Evolutionary conservation across 2,113 vertebrate species (phyloP).

Genomic region (Eublepharis macularius): DNA sequence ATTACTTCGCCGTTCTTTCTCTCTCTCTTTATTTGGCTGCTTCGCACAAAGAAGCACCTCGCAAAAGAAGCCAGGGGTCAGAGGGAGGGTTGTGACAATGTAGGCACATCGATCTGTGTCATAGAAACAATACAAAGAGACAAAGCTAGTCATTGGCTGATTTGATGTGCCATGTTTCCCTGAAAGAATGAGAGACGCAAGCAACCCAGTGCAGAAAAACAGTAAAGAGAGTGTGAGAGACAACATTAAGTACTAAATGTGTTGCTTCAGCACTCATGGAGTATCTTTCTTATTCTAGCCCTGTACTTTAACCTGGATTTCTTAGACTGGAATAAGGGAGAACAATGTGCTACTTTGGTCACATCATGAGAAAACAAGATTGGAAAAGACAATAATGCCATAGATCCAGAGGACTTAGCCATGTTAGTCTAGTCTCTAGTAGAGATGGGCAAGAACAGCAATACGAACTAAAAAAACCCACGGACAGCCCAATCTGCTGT

Average conservation of each 20-base stretch:
- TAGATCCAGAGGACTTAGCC: no score
- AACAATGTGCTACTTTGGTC: no score
- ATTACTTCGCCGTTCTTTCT: conserved; percentile 40
- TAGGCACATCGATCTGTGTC: conserved; percentile 22
- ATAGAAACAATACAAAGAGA: conserved; percentile 40
- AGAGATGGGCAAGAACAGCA: no score
- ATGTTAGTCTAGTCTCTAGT: no score
- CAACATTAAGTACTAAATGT: background rate
- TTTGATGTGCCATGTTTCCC: background rate
- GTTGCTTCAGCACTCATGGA: no score
- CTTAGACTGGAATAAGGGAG: background rate
- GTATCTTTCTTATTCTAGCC: background rate
- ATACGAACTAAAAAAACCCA: no score
- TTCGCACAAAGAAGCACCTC: conserved; percentile 42
- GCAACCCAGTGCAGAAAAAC: background rate
- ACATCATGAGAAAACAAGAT: background rate
- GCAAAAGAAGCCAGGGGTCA: conserved; percentile 33
- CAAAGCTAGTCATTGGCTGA: background rate
- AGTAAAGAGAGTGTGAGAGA: background rate
- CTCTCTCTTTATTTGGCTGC: background rate
- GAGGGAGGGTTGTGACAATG: background rate
- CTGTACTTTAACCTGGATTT: background rate
- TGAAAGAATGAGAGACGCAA: background rate
- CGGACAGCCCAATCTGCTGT: no score
- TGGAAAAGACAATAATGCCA: no score